These are phyloP conservation scores for Ochotona princeps DNA, from an alignment of 2,113 vertebrate species.

Conservation along the genomic window DNA sequence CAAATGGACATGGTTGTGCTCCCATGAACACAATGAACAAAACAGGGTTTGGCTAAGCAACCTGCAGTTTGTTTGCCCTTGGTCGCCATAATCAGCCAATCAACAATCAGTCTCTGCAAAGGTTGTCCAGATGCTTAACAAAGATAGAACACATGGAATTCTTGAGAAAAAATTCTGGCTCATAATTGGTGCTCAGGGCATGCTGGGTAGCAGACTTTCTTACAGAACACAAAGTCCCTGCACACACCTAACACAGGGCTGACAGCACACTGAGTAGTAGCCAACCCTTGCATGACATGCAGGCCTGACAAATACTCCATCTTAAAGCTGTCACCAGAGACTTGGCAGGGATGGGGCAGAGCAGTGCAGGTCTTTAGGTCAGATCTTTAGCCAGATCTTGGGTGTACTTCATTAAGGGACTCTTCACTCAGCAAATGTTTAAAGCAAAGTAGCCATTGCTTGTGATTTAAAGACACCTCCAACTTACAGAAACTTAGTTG, in stretches of 20 bases:
- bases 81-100: too few relatives aligned
- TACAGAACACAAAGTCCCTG: fast-evolving
- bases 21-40: too few relatives aligned
- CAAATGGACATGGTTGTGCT: not conserved
- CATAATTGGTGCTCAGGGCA: not conserved
- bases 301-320: not conserved
- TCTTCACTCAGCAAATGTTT: not conserved
- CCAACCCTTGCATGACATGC: not conserved
- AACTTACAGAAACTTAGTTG: not conserved
- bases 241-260: fast-evolving
- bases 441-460: not conserved
- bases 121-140: not conserved
- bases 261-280: not conserved
- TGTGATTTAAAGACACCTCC: not conserved
- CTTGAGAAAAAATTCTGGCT: not conserved
- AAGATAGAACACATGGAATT: not conserved
- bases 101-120: not conserved
- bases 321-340: not conserved
- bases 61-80: fast-evolving
- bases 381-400: not conserved
- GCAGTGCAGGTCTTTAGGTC: not conserved
- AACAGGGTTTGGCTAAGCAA: not conserved
- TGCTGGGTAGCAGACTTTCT: not conserved
- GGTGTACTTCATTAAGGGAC: not conserved
- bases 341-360: not conserved